These are phyloP conservation scores for Squalus acanthias DNA, from an alignment of 2,797 vertebrate species.

Conservation along the genomic window DNA sequence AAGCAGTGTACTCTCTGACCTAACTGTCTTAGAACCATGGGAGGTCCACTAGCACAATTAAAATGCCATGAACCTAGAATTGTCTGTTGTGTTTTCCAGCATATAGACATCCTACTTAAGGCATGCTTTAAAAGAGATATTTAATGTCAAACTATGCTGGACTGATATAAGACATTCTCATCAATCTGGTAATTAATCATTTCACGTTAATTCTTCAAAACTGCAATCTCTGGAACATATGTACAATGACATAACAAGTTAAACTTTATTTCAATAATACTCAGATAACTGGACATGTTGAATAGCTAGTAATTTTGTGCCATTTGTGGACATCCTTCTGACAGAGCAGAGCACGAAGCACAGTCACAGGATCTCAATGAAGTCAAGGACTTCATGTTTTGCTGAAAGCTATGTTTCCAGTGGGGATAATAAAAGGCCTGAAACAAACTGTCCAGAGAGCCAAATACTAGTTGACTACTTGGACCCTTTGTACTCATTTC, in stretches of 20 bases:
- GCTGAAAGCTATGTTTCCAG: background rate
- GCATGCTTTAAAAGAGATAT: background rate
- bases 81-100: background rate
- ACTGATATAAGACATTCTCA: background rate
- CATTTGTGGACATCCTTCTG: background rate
- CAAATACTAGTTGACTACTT: background rate
- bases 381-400: background rate
- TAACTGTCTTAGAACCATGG: background rate
- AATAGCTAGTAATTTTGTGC: background rate
- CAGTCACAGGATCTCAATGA: background rate
- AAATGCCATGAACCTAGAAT: background rate
- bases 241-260: background rate
- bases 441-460: background rate
- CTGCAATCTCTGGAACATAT: too few relatives aligned
- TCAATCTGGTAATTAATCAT: background rate
- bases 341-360: background rate
- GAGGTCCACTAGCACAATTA: background rate
- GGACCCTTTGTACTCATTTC: background rate
- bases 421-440: background rate
- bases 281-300: background rate
- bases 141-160: background rate
- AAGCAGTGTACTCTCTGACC: background rate
- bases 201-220: background rate
- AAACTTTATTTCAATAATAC: background rate
- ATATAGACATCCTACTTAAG: background rate